Evolutionary conservation across 2,888 invertebrate species (phyloP), one percentile per base, ranked within the genome.

Genomic region (Hypsopygia costalis): DNA sequence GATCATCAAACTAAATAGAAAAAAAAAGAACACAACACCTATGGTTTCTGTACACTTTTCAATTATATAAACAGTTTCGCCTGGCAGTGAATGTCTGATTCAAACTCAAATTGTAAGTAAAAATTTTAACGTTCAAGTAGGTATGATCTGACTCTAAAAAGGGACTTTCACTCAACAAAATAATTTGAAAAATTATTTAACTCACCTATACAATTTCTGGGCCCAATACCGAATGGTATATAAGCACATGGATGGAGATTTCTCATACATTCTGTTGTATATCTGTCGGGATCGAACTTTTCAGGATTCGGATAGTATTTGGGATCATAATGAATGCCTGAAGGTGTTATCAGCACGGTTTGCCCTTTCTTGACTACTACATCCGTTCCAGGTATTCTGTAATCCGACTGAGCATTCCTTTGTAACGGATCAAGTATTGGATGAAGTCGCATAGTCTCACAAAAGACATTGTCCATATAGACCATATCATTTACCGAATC

Each of bases 391-490:
- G 55, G 57, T 7, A 53, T 12, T 28, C 27, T 34, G 46, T 86
- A 86, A 12, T 66, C 58, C 8, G 48, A 45, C 21, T 51, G 51
- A 10, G 81, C 80, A 11, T 59, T 58, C 12, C 87, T 66, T 34
- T 69, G 74, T 2, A 85, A 51, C 2, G 74, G 59, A 1, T 79
- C 74, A 1, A 81, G 71, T 4, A 89, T 62, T 0, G 90, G 83
- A 53, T 80, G 83, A 51, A 80, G 66, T 6, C 91, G 68, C 1
- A 90, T 60, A 0, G 83, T 83, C 57, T 55, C 73, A 58, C 57
- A 61, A 7, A 82, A 66, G 8, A 75, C 75, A 57, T 70, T 69
- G 10, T 76, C 72, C 39, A 88, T 43, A 46, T 86, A 88, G 8
- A 58, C 55, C 69, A 89, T 67, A 11, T 80, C 77, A 11, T 54